Percentiles rank a stretch among this genome's conserved stretches.
These are phyloP conservation scores for Hemicrepidius hirtus DNA, from an alignment of 2,888 invertebrate species.

Conservation along the genomic window DNA sequence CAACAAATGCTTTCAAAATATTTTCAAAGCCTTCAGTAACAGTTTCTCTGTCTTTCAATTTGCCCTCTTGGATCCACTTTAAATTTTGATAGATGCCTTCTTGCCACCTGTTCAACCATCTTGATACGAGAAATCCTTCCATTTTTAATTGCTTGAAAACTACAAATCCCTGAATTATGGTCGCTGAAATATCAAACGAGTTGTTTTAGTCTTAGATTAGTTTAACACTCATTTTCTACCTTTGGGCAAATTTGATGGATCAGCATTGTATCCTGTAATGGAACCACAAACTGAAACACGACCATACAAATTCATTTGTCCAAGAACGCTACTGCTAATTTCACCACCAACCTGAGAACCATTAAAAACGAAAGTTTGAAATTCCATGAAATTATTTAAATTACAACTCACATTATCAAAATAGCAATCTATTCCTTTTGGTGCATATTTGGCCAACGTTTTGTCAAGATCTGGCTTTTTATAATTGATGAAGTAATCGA, in stretches of 20 bases:
- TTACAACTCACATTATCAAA: too few relatives aligned
- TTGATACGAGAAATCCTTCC: slow-evolving; percentile 76
- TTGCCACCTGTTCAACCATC: slow-evolving; percentile 76
- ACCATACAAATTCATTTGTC: slow-evolving; percentile 78
- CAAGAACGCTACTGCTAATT: slow-evolving; percentile 76
- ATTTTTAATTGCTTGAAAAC: slow-evolving; percentile 77
- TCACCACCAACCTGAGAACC: slow-evolving; percentile 79
- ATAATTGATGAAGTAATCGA: too few relatives aligned
- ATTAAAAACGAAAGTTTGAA: too few relatives aligned
- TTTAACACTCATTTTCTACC: slow-evolving; percentile 43
- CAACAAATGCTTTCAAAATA: slow-evolving; percentile 81
- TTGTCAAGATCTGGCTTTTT: too few relatives aligned
- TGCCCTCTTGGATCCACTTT: slow-evolving; percentile 79
- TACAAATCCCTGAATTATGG: slow-evolving; percentile 75
- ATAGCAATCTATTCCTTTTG: too few relatives aligned
- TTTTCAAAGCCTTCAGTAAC: slow-evolving; percentile 79
- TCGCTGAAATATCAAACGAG: slow-evolving; percentile 58
- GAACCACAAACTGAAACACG: slow-evolving; percentile 81
- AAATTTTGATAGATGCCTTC: slow-evolving; percentile 79
- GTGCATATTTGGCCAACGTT: too few relatives aligned
- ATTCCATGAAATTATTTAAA: too few relatives aligned
- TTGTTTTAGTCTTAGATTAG: too few relatives aligned
- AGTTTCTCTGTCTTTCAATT: slow-evolving; percentile 81
- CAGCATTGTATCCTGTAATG: slow-evolving; percentile 78
- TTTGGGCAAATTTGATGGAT: slow-evolving; percentile 58